Evolutionary conservation across 1,140 invertebrate genomes (phyloP).

Genomic region (Dysdera silvatica): DNA sequence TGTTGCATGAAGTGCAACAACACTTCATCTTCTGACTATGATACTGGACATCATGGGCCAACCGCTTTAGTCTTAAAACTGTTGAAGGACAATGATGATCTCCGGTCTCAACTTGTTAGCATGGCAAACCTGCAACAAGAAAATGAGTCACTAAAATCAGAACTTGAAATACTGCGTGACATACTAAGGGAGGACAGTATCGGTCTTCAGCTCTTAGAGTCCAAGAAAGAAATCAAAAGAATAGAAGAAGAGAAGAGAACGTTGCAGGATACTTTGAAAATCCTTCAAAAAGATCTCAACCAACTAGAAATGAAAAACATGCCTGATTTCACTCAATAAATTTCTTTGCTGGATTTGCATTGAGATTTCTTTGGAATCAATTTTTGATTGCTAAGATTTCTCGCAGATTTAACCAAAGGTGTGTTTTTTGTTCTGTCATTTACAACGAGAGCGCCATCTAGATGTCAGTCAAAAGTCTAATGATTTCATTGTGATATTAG

Average conservation of each 20-base stretch:
- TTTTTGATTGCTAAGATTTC: too few species aligned
- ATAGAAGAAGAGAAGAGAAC: conserved; percentile 22
- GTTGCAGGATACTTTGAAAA: conserved; percentile 19
- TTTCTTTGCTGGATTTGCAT: too few species aligned
- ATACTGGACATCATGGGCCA: too few species aligned
- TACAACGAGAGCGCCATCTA: too few species aligned
- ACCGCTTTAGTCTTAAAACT: conserved; percentile 9
- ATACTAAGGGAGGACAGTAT: conserved; percentile 5
- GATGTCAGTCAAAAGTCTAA: too few species aligned
- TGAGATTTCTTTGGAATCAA: too few species aligned
- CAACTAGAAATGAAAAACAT: conserved; percentile 20
- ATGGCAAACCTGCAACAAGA: conserved; percentile 24
- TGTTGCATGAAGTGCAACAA: too few species aligned
- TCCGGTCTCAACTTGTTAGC: conserved; percentile 10
- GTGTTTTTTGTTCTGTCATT: too few species aligned
- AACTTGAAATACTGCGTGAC: conserved; percentile 10
- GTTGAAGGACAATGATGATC: conserved; percentile 19
- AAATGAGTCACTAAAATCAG: conserved; percentile 22
- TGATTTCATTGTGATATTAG: too few species aligned
- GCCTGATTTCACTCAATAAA: too few species aligned
- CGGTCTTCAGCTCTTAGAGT: conserved; percentile 10
- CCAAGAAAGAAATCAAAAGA: conserved; percentile 14
- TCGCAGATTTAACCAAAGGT: too few species aligned
- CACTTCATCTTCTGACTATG: conserved; percentile 17
- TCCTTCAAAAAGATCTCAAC: conserved; percentile 21